phyloP scores from a whole-genome alignment of 2,797 vertebrate genomes.

The Pantherophis alleghaniensis region DNA sequence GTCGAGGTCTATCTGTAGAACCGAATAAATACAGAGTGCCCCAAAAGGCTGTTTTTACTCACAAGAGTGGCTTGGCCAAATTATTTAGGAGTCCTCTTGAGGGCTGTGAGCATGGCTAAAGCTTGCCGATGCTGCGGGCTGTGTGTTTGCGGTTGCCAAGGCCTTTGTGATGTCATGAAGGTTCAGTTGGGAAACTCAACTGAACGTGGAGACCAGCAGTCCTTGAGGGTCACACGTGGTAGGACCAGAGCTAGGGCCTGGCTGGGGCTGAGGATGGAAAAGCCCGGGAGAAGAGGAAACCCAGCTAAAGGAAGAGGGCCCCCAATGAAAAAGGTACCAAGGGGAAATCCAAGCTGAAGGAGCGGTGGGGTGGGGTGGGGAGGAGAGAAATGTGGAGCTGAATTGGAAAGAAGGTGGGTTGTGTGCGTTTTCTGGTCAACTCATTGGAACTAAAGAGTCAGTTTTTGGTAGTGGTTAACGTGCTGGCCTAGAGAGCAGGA shows the following conservation, averaged over 20 bases:
- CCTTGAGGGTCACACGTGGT: background rate
- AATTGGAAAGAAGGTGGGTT: background rate
- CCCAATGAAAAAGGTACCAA: background rate
- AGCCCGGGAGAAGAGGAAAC: background rate
- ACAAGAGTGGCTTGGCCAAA: background rate
- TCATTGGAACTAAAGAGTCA: background rate
- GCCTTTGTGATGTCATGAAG: background rate
- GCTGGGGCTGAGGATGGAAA: background rate
- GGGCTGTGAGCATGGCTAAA: background rate
- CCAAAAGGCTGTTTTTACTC: constrained; percentile 11
- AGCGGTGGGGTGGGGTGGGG: too few species aligned
- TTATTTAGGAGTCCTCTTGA: background rate
- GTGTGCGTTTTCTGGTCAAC: background rate
- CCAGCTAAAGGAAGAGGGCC: too few species aligned
- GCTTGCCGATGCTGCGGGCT: background rate
- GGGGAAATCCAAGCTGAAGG: background rate
- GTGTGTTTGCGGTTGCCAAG: background rate
- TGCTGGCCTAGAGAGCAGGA: background rate
- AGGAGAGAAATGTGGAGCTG: too few species aligned
- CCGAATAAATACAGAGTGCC: background rate
- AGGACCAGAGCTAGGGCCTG: too few species aligned
- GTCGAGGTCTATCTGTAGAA: too few species aligned
- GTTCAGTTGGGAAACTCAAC: background rate
- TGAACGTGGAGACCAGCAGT: too few species aligned
- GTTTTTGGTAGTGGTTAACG: background rate